A percentile compares a stretch with the other conserved stretches of the same genome.
phyloP scores from a whole-genome alignment of 2,888 invertebrate species.

The Monochamus alternatus region DNA sequence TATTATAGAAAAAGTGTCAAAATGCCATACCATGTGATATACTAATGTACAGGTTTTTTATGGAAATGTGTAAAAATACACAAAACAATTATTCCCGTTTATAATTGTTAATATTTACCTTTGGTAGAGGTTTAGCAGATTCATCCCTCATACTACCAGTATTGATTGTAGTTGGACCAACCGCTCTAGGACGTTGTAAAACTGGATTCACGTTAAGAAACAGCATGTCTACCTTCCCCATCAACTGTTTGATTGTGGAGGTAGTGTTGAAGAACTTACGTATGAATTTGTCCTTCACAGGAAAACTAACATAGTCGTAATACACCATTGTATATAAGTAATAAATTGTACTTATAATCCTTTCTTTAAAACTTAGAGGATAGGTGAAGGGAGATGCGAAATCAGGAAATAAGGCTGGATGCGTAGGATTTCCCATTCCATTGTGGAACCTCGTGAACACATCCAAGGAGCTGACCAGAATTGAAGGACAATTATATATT shows the following conservation, averaged over 20 bases:
- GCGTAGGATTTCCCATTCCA: neutral
- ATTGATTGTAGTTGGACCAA: constrained; percentile 29
- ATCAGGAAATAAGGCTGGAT: constrained; percentile 14
- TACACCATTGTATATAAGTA: neutral
- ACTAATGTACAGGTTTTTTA: too few species aligned
- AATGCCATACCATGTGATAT: too few species aligned
- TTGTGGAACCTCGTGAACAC: neutral
- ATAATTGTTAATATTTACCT: constrained; percentile 4
- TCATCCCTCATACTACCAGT: constrained; percentile 12
- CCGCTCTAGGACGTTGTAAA: constrained; percentile 1
- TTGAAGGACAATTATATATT: constrained; percentile 35
- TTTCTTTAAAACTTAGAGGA: constrained; percentile 1
- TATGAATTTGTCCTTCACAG: neutral
- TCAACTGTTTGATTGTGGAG: constrained; percentile 1
- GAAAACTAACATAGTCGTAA: neutral
- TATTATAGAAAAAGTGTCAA: too few species aligned
- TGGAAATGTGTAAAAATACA: too few species aligned
- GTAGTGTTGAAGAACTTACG: constrained; percentile 19
- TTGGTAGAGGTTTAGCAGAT: constrained; percentile 17
- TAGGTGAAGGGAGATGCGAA: neutral
- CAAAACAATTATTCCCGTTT: too few species aligned
- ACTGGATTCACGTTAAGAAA: constrained; percentile 34
- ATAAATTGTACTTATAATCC: neutral
- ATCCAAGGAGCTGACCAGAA: constrained; percentile 22
- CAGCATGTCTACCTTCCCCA: constrained; percentile 23